Evolutionary conservation across 2,888 invertebrate genomes (phyloP), one percentile per base, ranked within the genome.

Genomic region (Gandaritis pyraliata): DNA sequence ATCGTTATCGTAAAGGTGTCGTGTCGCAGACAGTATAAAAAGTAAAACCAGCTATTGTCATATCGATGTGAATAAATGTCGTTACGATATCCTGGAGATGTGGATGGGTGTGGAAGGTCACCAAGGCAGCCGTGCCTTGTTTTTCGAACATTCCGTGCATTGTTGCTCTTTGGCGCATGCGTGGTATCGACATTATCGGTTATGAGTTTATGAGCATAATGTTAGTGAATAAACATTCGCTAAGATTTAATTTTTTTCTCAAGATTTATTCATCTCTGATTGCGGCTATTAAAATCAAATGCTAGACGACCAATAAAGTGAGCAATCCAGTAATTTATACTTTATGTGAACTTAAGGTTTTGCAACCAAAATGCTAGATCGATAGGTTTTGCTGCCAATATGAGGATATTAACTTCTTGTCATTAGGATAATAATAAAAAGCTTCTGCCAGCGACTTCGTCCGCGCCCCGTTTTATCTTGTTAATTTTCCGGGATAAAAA

Each of bases 301-400:
- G 49, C 66, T 78, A 75, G 74, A 79, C 80, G 73, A 59, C 68
- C 66, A 74, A 78, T 70, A 80, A 30, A 78, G 75, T 74, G 76
- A 77, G 77, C 77, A 76, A 77, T 80, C 69, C 60, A 54, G 70
- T 75, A 77, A 83, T 85, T 82, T 85, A 84, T 81, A 75, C 68
- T 63, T 72, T 65, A 76, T 65, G 77, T 87, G 85, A 86, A 85
- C 86, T 87, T 86, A 86, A 43, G 8, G 72, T 77, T 77, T 70
- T 73, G 61, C 71, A 74, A 75, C 72, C 69, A 72, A 83, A 85
- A 82, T 83, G 77, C 71, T 77, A 83, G 72, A 80, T 75, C 74
- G 77, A 78, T 75, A 71, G 73, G 74, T 74, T 76, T 72, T 71
- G 79, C 70, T 76, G 70, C 65, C 73, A 79, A 78, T 81, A 86